Percentiles rank a stretch among this genome's conserved stretches.
Conservation (phyloP, 2,888 invertebrate genomes). For the Epinotia demarniana region DNA sequence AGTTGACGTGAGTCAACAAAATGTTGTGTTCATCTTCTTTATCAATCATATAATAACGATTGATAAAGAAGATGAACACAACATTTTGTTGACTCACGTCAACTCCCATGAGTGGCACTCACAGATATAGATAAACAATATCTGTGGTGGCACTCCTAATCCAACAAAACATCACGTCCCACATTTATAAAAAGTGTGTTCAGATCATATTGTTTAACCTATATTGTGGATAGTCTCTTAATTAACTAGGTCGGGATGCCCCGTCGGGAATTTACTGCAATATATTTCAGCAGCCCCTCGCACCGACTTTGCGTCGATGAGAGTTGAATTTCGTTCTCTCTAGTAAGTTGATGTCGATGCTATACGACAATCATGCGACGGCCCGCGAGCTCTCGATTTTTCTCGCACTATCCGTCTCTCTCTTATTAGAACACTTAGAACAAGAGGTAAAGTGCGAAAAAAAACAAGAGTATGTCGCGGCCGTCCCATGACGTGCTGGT, state of each 20-base stretch:
- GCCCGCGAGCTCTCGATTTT: too few species aligned
- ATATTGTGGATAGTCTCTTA: slow-evolving; percentile 22
- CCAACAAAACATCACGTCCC: neutral
- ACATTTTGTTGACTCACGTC: neutral
- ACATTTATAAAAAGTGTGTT: neutral
- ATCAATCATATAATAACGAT: neutral
- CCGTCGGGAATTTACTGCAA: slow-evolving; percentile 13
- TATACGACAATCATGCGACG: too few species aligned
- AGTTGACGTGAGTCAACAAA: neutral
- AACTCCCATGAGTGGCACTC: neutral
- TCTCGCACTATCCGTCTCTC: too few species aligned
- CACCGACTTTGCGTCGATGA: neutral
- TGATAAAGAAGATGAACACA: neutral
- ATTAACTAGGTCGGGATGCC: slow-evolving; percentile 31
- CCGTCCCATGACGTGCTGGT: too few species aligned
- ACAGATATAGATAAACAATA: too few species aligned
- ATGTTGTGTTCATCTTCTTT: neutral
- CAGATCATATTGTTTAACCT: slow-evolving; percentile 17
- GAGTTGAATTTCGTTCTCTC: neutral
- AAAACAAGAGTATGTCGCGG: too few species aligned
- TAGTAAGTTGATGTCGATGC: neutral
- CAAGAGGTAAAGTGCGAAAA: too few species aligned
- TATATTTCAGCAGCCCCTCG: slow-evolving; percentile 4
- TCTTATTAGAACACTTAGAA: too few species aligned
- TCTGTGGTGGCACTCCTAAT: neutral